phyloP scores from a whole-genome alignment of 2,113 vertebrate genomes.

The Spilogale gracilis region DNA sequence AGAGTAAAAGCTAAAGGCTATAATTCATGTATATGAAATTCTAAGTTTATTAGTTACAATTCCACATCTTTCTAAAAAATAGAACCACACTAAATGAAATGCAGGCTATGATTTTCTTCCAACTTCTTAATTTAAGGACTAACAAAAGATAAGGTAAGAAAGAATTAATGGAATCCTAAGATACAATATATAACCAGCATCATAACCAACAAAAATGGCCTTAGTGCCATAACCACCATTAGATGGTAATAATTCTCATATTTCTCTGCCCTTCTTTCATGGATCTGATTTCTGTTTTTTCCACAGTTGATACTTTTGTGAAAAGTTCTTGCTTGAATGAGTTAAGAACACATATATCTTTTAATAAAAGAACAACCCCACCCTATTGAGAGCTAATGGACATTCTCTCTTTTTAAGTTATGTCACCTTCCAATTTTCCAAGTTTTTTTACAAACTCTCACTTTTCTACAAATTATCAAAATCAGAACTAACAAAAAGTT shows the following conservation, averaged over 20 bases:
- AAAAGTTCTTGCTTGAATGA: background rate
- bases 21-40: background rate
- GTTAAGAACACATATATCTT: constrained; percentile 15
- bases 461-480: constrained; percentile 27
- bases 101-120: background rate
- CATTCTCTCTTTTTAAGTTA: constrained; percentile 13
- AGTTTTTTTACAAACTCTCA: background rate
- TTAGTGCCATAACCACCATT: background rate
- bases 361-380: constrained; percentile 28
- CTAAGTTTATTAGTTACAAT: background rate
- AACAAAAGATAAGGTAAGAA: background rate
- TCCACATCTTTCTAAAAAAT: background rate
- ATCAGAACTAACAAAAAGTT: constrained; percentile 14
- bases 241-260: background rate
- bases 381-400: background rate
- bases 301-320: background rate
- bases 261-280: background rate
- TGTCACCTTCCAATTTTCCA: constrained; percentile 29
- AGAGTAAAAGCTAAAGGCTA: background rate
- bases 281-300: background rate
- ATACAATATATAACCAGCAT: background rate
- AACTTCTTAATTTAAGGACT: constrained; percentile 15
- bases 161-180: background rate
- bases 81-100: background rate
- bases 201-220: background rate